Conservation (phyloP, 2,113 vertebrate genomes). For the Isurus oxyrinchus region DNA sequence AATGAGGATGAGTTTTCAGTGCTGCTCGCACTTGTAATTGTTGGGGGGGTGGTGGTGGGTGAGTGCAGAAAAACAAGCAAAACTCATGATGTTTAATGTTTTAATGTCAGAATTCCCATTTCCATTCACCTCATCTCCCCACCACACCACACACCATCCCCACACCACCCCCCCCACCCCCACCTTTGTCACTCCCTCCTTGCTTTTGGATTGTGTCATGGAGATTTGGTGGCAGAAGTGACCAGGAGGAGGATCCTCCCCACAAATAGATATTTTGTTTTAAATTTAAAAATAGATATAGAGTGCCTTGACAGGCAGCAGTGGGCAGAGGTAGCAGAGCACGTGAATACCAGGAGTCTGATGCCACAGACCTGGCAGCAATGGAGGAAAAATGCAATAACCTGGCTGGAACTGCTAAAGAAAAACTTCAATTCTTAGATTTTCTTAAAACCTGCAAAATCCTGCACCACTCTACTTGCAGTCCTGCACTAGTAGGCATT, state of each 20-base stretch:
- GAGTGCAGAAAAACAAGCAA: too few relatives aligned
- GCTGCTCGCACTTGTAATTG: too few relatives aligned
- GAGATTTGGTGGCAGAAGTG: neutral
- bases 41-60: neutral
- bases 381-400: neutral
- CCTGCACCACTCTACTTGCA: neutral
- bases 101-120: neutral
- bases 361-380: neutral
- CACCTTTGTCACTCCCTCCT: neutral
- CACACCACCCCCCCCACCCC: too few relatives aligned
- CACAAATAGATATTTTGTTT: too few relatives aligned
- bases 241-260: neutral
- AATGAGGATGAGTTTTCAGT: neutral
- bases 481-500: neutral
- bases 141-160: too few relatives aligned
- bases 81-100: neutral
- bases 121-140: too few relatives aligned
- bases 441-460: neutral
- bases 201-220: neutral
- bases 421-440: neutral
- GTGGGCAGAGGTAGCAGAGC: neutral
- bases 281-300: too few relatives aligned
- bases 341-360: neutral
- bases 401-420: neutral
- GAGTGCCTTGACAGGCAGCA: neutral